These are phyloP conservation scores for Pluvianellus socialis DNA, from an alignment of 2,113 vertebrate species.

Conservation along the genomic window DNA sequence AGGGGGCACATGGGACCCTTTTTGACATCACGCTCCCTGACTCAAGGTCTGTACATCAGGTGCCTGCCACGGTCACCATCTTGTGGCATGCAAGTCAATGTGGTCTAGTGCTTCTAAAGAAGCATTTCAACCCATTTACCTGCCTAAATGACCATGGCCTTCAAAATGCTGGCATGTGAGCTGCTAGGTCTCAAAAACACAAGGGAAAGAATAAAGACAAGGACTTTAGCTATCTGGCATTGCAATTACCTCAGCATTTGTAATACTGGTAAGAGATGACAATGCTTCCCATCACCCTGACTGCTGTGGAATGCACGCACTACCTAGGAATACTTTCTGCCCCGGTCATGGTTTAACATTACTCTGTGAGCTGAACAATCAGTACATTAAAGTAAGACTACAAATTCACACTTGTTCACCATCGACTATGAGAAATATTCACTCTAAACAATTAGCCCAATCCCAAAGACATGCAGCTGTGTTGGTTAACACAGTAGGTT, in stretches of 20 bases:
- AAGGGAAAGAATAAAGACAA: background rate
- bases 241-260: background rate
- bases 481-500: rapidly evolving
- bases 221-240: too few relatives aligned
- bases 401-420: rapidly evolving
- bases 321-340: background rate
- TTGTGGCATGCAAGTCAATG: rapidly evolving
- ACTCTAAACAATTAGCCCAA: rapidly evolving
- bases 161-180: background rate
- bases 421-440: rapidly evolving
- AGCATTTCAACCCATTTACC: too few relatives aligned
- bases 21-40: rapidly evolving
- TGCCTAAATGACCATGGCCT: rapidly evolving
- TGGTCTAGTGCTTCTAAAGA: background rate
- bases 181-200: background rate
- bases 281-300: too few relatives aligned
- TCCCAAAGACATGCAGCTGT: rapidly evolving
- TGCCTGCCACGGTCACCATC: background rate
- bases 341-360: too few relatives aligned
- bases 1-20: rapidly evolving
- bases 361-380: too few relatives aligned
- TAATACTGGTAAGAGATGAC: rapidly evolving
- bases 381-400: rapidly evolving
- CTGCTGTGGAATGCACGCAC: rapidly evolving
- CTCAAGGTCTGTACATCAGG: rapidly evolving